phyloP scores from a whole-genome alignment of 1,140 invertebrate species.

The Anthonomus grandis region DNA sequence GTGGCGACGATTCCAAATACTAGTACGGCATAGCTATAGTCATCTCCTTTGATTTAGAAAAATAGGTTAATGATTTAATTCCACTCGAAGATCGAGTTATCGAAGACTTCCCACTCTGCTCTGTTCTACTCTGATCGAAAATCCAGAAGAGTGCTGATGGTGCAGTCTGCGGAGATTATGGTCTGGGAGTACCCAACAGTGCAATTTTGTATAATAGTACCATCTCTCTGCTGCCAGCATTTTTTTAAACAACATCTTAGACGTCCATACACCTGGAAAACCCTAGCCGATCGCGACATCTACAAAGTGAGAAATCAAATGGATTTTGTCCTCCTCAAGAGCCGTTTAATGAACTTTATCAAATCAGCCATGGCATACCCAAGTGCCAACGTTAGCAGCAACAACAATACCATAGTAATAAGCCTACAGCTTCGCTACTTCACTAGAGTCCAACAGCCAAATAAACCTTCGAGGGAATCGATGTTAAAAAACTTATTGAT shows the following conservation, averaged over 20 bases:
- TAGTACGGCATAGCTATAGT: conserved; percentile 26
- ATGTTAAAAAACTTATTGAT: conserved; percentile 1
- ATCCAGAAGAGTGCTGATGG: conserved; percentile 15
- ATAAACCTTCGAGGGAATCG: neutral
- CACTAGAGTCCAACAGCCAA: neutral
- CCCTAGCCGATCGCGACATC: conserved; percentile 33
- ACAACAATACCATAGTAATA: too few species aligned
- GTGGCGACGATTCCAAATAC: conserved; percentile 7
- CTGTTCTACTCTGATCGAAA: conserved; percentile 37
- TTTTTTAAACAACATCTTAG: conserved; percentile 37
- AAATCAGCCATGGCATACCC: too few species aligned
- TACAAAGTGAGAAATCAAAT: too few species aligned
- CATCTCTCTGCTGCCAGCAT: conserved; percentile 39
- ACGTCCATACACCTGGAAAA: conserved; percentile 44
- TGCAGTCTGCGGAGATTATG: conserved; percentile 18
- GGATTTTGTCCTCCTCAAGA: too few species aligned
- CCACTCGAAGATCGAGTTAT: conserved; percentile 23
- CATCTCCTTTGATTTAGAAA: neutral
- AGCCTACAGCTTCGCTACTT: too few species aligned
- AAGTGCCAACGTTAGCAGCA: too few species aligned
- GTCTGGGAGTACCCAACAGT: conserved; percentile 38
- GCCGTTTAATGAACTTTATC: too few species aligned
- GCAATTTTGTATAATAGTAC: conserved; percentile 40
- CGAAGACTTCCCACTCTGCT: conserved; percentile 21
- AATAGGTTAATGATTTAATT: conserved; percentile 12